These are phyloP conservation scores for Rhadina sibilatrix DNA, from an alignment of 2,113 vertebrate genomes.

Conservation along the genomic window DNA sequence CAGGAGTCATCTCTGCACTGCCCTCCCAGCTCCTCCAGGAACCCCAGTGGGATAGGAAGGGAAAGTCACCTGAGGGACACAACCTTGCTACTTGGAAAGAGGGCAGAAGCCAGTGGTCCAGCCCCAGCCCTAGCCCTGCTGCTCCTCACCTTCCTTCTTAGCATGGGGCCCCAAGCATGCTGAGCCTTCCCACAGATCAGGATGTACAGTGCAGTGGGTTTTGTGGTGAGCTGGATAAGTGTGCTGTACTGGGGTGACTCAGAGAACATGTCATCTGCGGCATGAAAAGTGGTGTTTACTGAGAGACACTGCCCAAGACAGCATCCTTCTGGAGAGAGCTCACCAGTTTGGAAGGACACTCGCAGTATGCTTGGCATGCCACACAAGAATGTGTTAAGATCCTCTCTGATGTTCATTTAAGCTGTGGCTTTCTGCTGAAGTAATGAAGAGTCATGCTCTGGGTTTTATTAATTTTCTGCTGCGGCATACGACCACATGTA, in stretches of 20 bases:
- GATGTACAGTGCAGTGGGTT: accelerated
- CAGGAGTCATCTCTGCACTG: not conserved
- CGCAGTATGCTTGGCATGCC: not conserved
- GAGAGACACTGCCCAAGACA: not conserved
- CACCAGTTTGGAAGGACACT: not conserved
- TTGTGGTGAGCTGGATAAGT: not conserved
- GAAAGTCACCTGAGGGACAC: not conserved
- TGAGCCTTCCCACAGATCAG: not conserved
- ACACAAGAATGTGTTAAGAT: not conserved
- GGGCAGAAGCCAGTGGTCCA: not conserved
- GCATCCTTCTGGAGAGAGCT: not conserved
- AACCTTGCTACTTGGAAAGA: not conserved
- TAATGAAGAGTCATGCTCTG: not conserved
- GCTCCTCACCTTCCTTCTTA: not conserved
- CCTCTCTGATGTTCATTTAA: not conserved
- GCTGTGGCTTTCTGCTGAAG: not conserved
- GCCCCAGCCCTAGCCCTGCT: not conserved
- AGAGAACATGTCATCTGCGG: not conserved
- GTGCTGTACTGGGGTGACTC: not conserved
- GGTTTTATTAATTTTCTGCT: conserved; percentile 16
- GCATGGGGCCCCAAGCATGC: accelerated
- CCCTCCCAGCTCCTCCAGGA: not conserved
- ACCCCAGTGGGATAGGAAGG: not conserved
- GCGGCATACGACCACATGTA: not conserved
- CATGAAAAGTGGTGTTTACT: not conserved